Evolutionary conservation across 2,113 vertebrate genomes (phyloP).

Genomic region (Aix galericulata): DNA sequence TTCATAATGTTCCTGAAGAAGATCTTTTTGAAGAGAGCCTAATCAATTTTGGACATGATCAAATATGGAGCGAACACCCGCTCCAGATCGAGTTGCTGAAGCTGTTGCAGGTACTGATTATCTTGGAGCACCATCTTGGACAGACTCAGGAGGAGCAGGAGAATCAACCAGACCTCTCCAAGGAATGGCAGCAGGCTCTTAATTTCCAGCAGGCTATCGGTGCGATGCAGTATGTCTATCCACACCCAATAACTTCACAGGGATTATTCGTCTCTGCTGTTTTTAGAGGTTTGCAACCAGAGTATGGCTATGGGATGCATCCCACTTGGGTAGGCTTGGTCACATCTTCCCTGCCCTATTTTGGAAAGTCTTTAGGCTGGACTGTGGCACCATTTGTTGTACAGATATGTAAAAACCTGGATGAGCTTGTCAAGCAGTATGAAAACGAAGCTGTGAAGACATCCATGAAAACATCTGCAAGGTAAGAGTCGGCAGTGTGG

Average conservation of each 20-base stretch:
- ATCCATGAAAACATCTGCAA: constrained; percentile 77
- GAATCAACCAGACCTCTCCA: constrained; percentile 79
- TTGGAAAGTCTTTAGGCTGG: constrained; percentile 92
- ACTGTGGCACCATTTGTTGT: constrained; percentile 89
- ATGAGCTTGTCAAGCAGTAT: constrained; percentile 90
- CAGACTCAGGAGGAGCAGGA: constrained; percentile 75
- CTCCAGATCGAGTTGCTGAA: constrained; percentile 94
- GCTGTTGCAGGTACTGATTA: constrained; percentile 90
- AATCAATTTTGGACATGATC: constrained; percentile 85
- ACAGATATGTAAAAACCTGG: constrained; percentile 95
- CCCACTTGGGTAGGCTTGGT: constrained; percentile 92
- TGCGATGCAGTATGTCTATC: constrained; percentile 87
- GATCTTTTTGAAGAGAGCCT: constrained; percentile 87
- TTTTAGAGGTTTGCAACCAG: constrained; percentile 87
- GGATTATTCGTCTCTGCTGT: constrained; percentile 93
- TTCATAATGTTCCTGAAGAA: constrained; percentile 49
- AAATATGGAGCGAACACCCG: constrained; percentile 90
- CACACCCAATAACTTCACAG: constrained; percentile 92
- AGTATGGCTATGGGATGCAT: constrained; percentile 93
- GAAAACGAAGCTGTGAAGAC: constrained; percentile 85
- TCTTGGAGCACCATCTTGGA: constrained; percentile 88
- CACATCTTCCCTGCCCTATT: constrained; percentile 86
- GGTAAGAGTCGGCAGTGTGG: constrained; percentile 68
- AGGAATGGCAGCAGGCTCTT: constrained; percentile 91
- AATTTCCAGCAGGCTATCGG: constrained; percentile 94